Evolutionary conservation across 2,113 vertebrate species (phyloP).

Genomic region (Ciconia maguari): DNA sequence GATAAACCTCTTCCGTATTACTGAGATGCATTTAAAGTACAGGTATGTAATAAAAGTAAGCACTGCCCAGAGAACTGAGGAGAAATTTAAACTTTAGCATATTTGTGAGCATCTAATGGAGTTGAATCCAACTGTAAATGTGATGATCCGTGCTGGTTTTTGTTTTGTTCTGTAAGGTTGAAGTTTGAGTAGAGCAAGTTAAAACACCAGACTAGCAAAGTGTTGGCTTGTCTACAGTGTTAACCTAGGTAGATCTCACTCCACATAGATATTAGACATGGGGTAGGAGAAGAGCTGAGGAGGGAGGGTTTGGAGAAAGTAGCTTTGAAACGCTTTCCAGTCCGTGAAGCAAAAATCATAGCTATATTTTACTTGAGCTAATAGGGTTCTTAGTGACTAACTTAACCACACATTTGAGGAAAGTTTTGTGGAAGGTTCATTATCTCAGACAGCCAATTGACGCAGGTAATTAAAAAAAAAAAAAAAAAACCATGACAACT

Average conservation of each 20-base stretch:
- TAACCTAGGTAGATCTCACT: neutral
- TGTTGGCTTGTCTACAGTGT: neutral
- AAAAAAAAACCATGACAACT: constrained; percentile 20
- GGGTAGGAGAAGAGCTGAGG: neutral
- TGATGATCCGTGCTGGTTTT: neutral
- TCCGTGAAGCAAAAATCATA: neutral
- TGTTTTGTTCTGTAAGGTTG: neutral
- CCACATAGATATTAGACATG: neutral
- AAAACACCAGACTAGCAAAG: neutral
- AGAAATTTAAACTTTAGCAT: neutral
- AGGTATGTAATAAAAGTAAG: constrained; percentile 76
- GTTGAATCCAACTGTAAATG: neutral
- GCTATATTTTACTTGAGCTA: neutral
- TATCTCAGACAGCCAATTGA: constrained; percentile 64
- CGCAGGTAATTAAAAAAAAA: constrained; percentile 23
- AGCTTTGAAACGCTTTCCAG: neutral
- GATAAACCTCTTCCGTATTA: constrained; percentile 98
- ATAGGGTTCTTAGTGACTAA: neutral
- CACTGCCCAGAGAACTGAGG: neutral
- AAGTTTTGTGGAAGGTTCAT: neutral
- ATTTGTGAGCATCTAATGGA: neutral
- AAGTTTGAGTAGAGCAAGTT: neutral
- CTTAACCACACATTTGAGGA: neutral
- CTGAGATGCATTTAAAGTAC: constrained; percentile 97
- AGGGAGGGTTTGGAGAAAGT: neutral